A percentile compares a stretch with the other conserved stretches of the same genome.
Evolutionary conservation across 2,888 invertebrate species (phyloP).

Genomic region (Lysandra coridon): DNA sequence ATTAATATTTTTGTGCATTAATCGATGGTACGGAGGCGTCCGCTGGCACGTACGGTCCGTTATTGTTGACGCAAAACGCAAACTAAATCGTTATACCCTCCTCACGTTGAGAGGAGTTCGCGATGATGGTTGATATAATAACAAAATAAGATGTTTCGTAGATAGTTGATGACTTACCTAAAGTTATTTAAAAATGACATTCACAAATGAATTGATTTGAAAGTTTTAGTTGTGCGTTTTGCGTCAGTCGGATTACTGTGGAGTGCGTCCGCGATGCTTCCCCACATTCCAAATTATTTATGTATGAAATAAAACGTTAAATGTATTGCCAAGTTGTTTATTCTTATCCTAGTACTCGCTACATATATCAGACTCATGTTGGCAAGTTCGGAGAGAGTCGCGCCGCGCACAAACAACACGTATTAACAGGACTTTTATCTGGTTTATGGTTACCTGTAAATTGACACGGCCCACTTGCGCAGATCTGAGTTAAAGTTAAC

Average conservation of each 20-base stretch:
- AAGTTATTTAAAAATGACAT: too few relatives aligned
- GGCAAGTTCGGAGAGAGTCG: conserved; percentile 54
- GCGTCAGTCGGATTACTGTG: neutral
- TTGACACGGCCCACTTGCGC: too few relatives aligned
- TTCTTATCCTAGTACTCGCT: conserved; percentile 53
- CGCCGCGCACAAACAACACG: neutral
- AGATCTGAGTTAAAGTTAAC: too few relatives aligned
- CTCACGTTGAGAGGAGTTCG: neutral
- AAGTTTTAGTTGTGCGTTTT: neutral
- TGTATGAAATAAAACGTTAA: conserved; percentile 55
- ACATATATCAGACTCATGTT: conserved; percentile 65
- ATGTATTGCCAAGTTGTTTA: conserved; percentile 58
- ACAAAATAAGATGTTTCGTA: too few relatives aligned
- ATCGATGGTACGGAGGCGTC: conserved; percentile 18
- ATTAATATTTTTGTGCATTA: conserved; percentile 24
- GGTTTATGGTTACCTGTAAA: too few relatives aligned
- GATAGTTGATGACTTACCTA: too few relatives aligned
- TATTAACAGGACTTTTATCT: neutral
- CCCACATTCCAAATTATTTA: conserved; percentile 54
- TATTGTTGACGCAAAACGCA: neutral
- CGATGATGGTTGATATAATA: neutral
- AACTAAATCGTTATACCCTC: neutral
- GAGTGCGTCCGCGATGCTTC: conserved; percentile 31
- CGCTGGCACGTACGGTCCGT: neutral
- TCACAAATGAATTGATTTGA: neutral